Evolutionary conservation across 2,888 invertebrate genomes (phyloP).

Genomic region (Achlya flavicornis): DNA sequence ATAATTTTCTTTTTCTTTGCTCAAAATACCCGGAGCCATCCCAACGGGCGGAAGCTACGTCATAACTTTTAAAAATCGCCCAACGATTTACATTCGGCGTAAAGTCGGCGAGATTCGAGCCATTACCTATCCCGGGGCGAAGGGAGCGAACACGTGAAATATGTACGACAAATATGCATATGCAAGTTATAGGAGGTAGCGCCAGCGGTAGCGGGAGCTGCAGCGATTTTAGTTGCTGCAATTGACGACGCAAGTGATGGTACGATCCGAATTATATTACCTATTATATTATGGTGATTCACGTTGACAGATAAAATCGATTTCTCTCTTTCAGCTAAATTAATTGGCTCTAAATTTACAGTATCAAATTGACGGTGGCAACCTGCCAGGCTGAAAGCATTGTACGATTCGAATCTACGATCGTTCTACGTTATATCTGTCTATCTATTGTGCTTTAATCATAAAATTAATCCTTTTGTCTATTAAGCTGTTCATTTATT

Average conservation of each 20-base stretch:
- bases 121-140: constrained; percentile 42
- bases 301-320: not conserved
- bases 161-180: constrained; percentile 33
- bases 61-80: constrained; percentile 49
- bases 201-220: constrained; percentile 19
- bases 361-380: too few species aligned
- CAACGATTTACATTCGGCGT: constrained; percentile 42
- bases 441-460: too few species aligned
- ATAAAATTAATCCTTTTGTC: too few species aligned
- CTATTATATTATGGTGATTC: too few species aligned
- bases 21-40: constrained; percentile 9
- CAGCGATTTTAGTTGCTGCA: not conserved
- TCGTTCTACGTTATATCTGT: too few species aligned
- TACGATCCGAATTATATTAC: too few species aligned
- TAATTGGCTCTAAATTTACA: too few species aligned
- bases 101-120: constrained; percentile 36
- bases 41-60: constrained; percentile 34
- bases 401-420: too few species aligned
- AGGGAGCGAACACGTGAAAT: constrained; percentile 41
- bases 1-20: constrained; percentile 2
- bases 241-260: not conserved
- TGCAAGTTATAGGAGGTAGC: constrained; percentile 24
- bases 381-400: too few species aligned
- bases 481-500: not conserved
- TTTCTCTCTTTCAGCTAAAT: too few species aligned